Base-by-base conservation (phyloP, 1,140 invertebrate species). In the Drosophila asahinai region DNA sequence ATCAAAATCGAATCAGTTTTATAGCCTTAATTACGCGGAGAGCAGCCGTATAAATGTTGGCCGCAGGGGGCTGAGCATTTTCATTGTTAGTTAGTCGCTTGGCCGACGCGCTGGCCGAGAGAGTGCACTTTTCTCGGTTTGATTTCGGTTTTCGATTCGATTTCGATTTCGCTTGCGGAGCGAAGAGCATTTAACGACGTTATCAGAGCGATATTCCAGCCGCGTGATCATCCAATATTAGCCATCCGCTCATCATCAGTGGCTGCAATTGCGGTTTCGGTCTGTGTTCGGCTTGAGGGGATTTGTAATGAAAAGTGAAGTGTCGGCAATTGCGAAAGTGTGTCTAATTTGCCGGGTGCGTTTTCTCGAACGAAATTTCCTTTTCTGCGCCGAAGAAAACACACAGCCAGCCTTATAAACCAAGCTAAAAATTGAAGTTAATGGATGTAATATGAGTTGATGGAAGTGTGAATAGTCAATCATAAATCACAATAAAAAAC, bases 221-320 rank as follows among this genome's bases (percentile, higher is more conserved):
- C 52, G 84, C 84, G 84, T 89, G 84, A 79, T 83, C 70, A 40
- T 51, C 36, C 74, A 75, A 62, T 84, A 89, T 89, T 89, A 89
- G 62, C 81, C 73, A 78, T 71, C 19, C 27, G 17, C 60, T 68
- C 43, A 33, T 62, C 60, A 33, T 63, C 33, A 25, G 36, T 22
- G 30, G 17, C 33, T 47, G 36, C 22, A 45, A 2, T 22, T 70
- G 66, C 9, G 62, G 38, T 40, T 66, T 64, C 47, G 49, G 47
- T 40, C 64, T 36, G 33, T 62, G 65, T 77, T 78, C 57, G 42
- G 27, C 61, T 74, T 74, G 51, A 84, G 67, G 42, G 59, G 61
- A 81, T 83, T 86, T 67, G 80, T 74, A 83, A 87, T 87, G 83
- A 86, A 86, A 89, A 89, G 84, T 89, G 86, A 90, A 89, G 84